Base-by-base conservation (phyloP, 53 echinoderm and acorn worm species). In the Patiria pectinifera region DNA sequence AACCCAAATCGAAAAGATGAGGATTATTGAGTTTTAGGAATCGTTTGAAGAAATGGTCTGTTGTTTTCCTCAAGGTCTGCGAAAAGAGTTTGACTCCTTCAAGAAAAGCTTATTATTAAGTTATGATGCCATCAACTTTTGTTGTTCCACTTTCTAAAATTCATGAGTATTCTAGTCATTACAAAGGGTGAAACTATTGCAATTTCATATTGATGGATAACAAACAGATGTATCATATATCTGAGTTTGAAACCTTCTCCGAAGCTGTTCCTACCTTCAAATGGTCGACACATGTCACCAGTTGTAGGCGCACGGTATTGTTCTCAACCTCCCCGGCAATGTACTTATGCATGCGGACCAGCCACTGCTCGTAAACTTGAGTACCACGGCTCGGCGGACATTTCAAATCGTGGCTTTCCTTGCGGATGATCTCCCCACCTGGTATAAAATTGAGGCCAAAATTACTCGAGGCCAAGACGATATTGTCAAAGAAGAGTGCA, bases 341-440 rank as follows among this genome's bases (percentile, higher is more conserved):
- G 63, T 83, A 77, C 22, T 92, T 69, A 12, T 84, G 89, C 83
- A 92, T 69, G 48, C 43, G 79, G 24, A 92, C 94, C 63, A 94
- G 78, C 94, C 94, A 92, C 66, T 88, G 92, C 71, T 94, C 94
- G 78, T 94, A 94, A 21, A 82, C 88, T 59, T 94, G 94, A 61
- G 84, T 92, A 24, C 89, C 94, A 12, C 85, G 89, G 47, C 14
- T 83, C n/a, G 84, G 62, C n/a, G 94, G 92, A 47, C 83, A 82
- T 84, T 92, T 92, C 77, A 94, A 45, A 14, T 91, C 80, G 22
- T 78, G 35, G 63, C 75, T 25, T 23, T 84, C 84, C 71, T 74
- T 91, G 59, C 59, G 91, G 71, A 91, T 84, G 46, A 91, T 62
- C 12, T 83, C 75, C 2, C 91, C 91, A 44, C 91, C 91, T 91